phyloP scores from a whole-genome alignment of 37 sponge, comb jelly and placozoan genomes.

The Cladorhizidae sp. region DNA sequence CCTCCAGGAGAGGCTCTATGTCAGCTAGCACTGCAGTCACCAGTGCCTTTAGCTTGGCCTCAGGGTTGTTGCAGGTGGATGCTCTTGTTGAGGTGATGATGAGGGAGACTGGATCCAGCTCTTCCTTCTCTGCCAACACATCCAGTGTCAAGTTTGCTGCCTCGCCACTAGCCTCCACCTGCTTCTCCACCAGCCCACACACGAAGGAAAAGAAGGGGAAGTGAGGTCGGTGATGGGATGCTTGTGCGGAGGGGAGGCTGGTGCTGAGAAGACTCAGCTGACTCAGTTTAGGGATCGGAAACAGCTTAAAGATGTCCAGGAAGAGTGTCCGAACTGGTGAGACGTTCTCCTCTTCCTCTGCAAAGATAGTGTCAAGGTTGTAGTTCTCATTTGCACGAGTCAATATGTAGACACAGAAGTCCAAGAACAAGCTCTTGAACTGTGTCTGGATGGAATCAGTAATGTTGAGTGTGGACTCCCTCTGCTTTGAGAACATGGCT shows the following conservation, averaged over 20 bases:
- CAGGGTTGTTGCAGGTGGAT: neutral
- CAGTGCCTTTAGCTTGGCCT: neutral
- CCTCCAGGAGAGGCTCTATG: neutral
- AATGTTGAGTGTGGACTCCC: conserved; percentile 75
- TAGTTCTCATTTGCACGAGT: conserved; percentile 64
- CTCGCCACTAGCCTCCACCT: conserved; percentile 33
- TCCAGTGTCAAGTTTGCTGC: conserved; percentile 19
- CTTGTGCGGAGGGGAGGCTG: conserved; percentile 18
- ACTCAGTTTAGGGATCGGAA: conserved; percentile 50
- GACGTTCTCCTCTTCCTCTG: neutral
- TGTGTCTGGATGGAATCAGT: conserved; percentile 68
- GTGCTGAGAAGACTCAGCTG: conserved; percentile 43
- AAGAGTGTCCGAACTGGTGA: conserved; percentile 51
- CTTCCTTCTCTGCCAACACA: neutral
- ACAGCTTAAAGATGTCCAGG: conserved; percentile 41
- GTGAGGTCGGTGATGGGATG: conserved; percentile 16
- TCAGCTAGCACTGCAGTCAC: neutral
- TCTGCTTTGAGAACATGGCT: conserved; percentile 52
- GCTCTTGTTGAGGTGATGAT: neutral
- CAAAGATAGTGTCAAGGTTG: conserved; percentile 68
- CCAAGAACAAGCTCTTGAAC: conserved; percentile 67
- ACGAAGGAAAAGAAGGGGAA: conserved; percentile 65
- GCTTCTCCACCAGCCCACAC: conserved; percentile 31
- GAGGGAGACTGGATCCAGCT: neutral
- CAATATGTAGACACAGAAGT: conserved; percentile 78